Percentiles rank a stretch among this genome's conserved stretches.
Evolutionary conservation across 2,888 invertebrate species (phyloP).

Genomic region (Capitulum mitella): DNA sequence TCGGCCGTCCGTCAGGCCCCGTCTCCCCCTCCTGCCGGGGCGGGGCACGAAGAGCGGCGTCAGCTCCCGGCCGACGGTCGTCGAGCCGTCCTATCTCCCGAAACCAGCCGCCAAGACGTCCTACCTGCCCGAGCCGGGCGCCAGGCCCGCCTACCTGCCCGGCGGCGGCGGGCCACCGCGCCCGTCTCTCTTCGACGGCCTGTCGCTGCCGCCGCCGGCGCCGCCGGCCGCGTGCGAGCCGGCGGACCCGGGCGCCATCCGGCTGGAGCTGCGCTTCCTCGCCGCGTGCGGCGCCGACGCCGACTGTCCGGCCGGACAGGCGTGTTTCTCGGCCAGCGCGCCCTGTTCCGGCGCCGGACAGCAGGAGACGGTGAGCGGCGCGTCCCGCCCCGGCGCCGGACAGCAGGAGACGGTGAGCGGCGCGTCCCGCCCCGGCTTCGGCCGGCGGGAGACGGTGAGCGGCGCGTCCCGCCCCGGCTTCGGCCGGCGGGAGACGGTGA

Average conservation of each 20-base stretch:
- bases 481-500: too few species aligned
- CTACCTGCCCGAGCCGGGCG: neutral
- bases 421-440: too few species aligned
- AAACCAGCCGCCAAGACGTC: neutral
- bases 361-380: neutral
- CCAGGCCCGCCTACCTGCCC: too few species aligned
- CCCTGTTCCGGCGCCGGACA: neutral
- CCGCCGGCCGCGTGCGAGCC: neutral
- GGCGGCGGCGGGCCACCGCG: neutral
- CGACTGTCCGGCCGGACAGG: neutral
- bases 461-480: too few species aligned
- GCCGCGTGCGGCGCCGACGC: neutral
- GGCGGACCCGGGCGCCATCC: conserved; percentile 9
- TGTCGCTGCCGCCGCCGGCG: neutral
- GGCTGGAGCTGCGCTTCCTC: neutral
- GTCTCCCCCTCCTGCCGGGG: neutral
- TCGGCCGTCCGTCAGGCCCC: neutral
- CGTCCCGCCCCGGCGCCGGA: too few species aligned
- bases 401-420: too few species aligned
- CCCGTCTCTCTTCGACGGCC: neutral
- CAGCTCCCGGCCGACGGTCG: neutral
- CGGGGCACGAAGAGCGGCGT: neutral
- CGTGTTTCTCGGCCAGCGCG: neutral
- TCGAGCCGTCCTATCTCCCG: neutral
- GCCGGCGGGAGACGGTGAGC: too few species aligned